Percentiles rank a stretch among this genome's conserved stretches.
These are phyloP conservation scores for Drosophila merina DNA, from an alignment of 2,888 invertebrate species.

Conservation along the genomic window DNA sequence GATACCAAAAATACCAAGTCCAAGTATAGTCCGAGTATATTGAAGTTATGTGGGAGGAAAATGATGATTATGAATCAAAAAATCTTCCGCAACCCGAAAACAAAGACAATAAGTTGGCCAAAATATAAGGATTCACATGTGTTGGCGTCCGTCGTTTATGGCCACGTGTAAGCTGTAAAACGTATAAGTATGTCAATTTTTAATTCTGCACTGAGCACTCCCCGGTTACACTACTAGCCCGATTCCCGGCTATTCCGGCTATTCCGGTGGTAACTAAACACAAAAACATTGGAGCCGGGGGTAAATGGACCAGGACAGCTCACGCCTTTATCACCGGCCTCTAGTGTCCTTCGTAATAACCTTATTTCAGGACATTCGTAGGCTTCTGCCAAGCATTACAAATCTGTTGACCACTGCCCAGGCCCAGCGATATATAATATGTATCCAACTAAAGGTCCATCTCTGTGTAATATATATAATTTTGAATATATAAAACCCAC, in stretches of 20 bases:
- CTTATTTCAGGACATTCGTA: constrained; percentile 61
- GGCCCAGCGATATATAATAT: constrained; percentile 48
- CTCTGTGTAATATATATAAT: constrained; percentile 29
- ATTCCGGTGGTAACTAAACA: constrained; percentile 67
- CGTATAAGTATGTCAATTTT: constrained; percentile 63
- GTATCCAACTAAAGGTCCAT: constrained; percentile 9
- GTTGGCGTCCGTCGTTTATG: constrained; percentile 11
- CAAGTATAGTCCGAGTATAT: not conserved
- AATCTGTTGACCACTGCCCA: constrained; percentile 73
- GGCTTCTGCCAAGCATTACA: constrained; percentile 63
- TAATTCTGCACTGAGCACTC: constrained; percentile 56
- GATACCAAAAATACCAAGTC: not conserved
- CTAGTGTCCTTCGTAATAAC: constrained; percentile 47
- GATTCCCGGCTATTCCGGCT: constrained; percentile 51
- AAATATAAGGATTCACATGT: constrained; percentile 13
- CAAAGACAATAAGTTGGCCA: constrained; percentile 16
- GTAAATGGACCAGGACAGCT: constrained; percentile 20
- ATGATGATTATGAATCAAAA: constrained; percentile 19
- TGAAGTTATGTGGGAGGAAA: constrained; percentile 6
- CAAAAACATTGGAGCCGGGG: constrained; percentile 40
- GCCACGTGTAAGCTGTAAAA: constrained; percentile 68
- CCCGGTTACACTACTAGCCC: constrained; percentile 69
- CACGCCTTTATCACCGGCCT: constrained; percentile 36
- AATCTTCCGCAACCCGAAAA: not conserved
- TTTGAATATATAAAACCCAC: constrained; percentile 32